Evolutionary conservation across 2,113 vertebrate species (phyloP), one percentile per base, ranked within the genome.

Genomic region (Cairina moschata): DNA sequence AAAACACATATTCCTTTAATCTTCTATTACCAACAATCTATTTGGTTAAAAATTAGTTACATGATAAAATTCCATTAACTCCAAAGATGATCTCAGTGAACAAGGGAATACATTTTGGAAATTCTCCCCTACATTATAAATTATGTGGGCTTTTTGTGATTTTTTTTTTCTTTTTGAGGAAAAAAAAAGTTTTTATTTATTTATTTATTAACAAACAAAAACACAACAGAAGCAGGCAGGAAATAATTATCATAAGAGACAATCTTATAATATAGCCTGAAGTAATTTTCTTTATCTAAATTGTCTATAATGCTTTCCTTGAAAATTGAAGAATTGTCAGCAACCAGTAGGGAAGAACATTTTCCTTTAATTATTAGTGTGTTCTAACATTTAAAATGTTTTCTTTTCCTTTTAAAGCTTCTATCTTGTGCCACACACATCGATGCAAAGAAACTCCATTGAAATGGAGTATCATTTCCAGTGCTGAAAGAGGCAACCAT

Each of bases 1-100:
- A 97, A 97, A 95, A 88, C 86, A 96, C 87, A 91, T 66, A 95
- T 77, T 96, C 78, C 86, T 98, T 94, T 97, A 97, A 97, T 98
- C 95, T 97, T 98, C 97, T 93, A 97, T 97, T 97, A 96, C 93
- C 67, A 95, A 76, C 78, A 85, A 71, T 86, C 92, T 97, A 84
- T 93, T 89, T 91, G 75, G 83, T 90, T 96, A 95, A 93, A 91
- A 94, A 94, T 22, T 95, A 95, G 91, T 90, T 95, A 77, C 73
- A 89, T 67, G 78, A 90, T 91, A 94, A 88, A 88, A 93, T 95
- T 93, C 34, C 81, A 7, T 92, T 95, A 89, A 91, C 96, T 74
- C 81, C 88, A 88, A 95, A 91, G 78, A 95, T 84, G 5, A 97
- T 83, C 72, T 91, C 58, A 34, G 59, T 94, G 90, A 96, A 86